Percentiles rank a stretch among this genome's conserved stretches.
These are phyloP conservation scores for Chiroxiphia lanceolata DNA, from an alignment of 2,797 vertebrate species.

Conservation along the genomic window DNA sequence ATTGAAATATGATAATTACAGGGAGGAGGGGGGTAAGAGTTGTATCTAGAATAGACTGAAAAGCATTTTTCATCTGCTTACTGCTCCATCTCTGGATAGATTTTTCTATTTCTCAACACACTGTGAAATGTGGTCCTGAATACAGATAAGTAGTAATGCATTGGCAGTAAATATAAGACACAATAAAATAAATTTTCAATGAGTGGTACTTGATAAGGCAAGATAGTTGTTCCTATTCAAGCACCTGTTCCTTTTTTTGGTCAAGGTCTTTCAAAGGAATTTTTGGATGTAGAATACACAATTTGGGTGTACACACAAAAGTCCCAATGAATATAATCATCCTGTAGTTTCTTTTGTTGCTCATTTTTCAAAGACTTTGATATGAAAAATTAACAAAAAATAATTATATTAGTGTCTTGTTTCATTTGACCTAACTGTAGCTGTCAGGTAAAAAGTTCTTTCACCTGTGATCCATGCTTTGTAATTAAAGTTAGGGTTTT, in stretches of 20 bases:
- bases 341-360: not conserved
- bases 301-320: not conserved
- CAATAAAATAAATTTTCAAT: not conserved
- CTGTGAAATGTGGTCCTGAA: not conserved
- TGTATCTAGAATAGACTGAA: not conserved
- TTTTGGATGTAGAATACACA: not conserved
- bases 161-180: not conserved
- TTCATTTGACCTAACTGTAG: not conserved
- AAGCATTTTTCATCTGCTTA: not conserved
- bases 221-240: not conserved
- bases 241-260: not conserved
- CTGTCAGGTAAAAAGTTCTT: not conserved
- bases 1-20: not conserved
- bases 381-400: not conserved
- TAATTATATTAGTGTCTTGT: not conserved
- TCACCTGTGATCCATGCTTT: not conserved
- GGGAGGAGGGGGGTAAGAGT: fast-evolving
- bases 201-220: not conserved
- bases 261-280: not conserved
- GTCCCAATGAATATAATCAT: not conserved
- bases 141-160: not conserved
- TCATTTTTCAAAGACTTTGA: not conserved
- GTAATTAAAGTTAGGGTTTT: not conserved
- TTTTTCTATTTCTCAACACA: not conserved
- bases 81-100: not conserved